A percentile compares a stretch with the other conserved stretches of the same genome.
Conservation (phyloP, 2,888 invertebrate species). For the Helicoverpa assulta region DNA sequence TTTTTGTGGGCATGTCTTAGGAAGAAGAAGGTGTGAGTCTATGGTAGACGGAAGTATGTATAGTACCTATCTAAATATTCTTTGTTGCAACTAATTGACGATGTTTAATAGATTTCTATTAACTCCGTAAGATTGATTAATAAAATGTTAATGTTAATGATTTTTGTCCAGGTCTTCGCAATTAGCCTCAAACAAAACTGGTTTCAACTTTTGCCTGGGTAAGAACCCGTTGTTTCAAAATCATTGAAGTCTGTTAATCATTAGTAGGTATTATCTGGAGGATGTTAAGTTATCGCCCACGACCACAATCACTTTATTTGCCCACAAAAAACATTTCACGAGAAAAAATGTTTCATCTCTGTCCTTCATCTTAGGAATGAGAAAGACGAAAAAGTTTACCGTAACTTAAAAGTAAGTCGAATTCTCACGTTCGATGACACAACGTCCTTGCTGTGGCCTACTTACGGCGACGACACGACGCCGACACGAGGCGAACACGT, state of each 20-base stretch:
- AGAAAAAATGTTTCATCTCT: constrained; percentile 32
- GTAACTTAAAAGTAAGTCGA: constrained; percentile 60
- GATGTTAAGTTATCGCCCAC: constrained; percentile 43
- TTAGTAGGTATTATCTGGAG: constrained; percentile 22
- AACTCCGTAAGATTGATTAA: background rate
- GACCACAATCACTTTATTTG: constrained; percentile 39
- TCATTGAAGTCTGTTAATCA: constrained; percentile 7
- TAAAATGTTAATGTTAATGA: background rate
- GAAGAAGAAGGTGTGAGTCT: no score
- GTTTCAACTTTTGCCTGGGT: background rate
- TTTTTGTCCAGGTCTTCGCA: constrained; percentile 2
- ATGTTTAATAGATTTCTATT: no score
- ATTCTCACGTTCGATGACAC: constrained; percentile 50
- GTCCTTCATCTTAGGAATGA: constrained; percentile 19
- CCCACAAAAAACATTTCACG: constrained; percentile 38
- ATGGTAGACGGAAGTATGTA: no score
- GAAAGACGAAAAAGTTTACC: constrained; percentile 45
- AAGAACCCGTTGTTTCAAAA: constrained; percentile 11
- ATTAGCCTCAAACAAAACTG: background rate
- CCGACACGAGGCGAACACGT: constrained; percentile 5
- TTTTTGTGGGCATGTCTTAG: background rate
- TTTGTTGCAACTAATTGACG: no score
- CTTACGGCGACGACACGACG: constrained; percentile 34
- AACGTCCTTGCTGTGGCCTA: constrained; percentile 62
- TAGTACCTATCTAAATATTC: no score